phyloP scores from a whole-genome alignment of 2,797 vertebrate species.

The Mormyrus hasselquistii region DNA sequence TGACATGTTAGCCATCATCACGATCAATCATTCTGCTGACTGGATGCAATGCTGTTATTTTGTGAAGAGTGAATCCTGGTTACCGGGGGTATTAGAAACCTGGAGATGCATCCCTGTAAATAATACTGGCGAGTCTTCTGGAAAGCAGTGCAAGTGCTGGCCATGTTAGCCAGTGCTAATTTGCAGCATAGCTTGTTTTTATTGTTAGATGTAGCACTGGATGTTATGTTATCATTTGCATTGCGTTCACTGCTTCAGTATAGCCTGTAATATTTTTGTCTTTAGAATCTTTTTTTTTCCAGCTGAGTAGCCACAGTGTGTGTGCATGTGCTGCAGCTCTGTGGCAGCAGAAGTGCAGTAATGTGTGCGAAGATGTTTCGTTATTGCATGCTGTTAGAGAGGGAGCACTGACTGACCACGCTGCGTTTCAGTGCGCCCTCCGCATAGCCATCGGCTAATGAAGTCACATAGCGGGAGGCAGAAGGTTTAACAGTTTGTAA shows the following conservation, averaged over 20 bases:
- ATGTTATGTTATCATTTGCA: neutral
- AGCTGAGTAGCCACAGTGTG: neutral
- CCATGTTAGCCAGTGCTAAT: neutral
- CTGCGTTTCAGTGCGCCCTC: too few relatives aligned
- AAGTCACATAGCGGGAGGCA: neutral
- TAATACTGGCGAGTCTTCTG: neutral
- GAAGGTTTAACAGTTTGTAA: neutral
- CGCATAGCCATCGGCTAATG: neutral
- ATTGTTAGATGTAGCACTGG: neutral
- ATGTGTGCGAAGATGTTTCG: neutral
- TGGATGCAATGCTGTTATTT: slow-evolving; percentile 11
- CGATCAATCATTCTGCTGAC: slow-evolving; percentile 1
- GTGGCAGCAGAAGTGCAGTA: neutral
- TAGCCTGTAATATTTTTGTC: neutral
- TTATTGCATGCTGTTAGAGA: neutral
- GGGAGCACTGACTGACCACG: neutral
- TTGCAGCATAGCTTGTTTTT: neutral
- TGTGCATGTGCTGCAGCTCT: neutral
- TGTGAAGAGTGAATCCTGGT: neutral
- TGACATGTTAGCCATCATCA: neutral
- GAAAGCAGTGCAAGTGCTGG: neutral
- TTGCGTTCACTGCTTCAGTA: neutral
- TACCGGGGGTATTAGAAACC: neutral
- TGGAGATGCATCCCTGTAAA: neutral
- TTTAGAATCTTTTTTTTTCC: neutral